These are phyloP conservation scores for Dynastes grantii DNA, from an alignment of 2,888 invertebrate genomes.

Conservation along the genomic window DNA sequence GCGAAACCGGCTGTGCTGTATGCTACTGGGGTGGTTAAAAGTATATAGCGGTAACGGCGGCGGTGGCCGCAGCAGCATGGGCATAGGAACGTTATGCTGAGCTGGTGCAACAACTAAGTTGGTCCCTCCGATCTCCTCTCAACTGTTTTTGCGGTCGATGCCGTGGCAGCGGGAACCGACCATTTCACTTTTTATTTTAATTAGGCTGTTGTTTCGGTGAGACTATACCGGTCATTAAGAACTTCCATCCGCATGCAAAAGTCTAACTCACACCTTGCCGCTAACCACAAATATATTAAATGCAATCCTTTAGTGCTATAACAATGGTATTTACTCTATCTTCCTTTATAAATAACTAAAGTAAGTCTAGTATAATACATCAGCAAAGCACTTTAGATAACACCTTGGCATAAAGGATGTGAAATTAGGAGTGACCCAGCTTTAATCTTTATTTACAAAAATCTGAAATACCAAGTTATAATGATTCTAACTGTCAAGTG, in stretches of 20 bases:
- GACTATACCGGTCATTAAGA: background rate
- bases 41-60: conserved; percentile 42
- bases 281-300: too few relatives aligned
- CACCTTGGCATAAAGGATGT: background rate
- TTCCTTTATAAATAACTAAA: too few relatives aligned
- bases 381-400: too few relatives aligned
- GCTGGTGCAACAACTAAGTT: background rate
- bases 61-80: background rate
- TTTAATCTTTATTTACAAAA: too few relatives aligned
- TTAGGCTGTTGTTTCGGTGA: conserved; percentile 53
- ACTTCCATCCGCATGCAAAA: too few relatives aligned
- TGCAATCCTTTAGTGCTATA: too few relatives aligned
- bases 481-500: too few relatives aligned
- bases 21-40: conserved; percentile 45
- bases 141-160: conserved; percentile 55
- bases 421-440: too few relatives aligned
- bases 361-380: too few relatives aligned
- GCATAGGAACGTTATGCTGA: conserved; percentile 51
- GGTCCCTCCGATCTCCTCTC: conserved; percentile 59
- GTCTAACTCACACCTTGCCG: too few relatives aligned
- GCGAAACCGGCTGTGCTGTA: conserved; percentile 4
- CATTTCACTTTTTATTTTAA: conserved; percentile 60
- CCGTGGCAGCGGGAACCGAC: conserved; percentile 55
- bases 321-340: too few relatives aligned
- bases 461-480: too few relatives aligned